Evolutionary conservation across 2,113 vertebrate genomes (phyloP).

Genomic region (Rhegmatorhina hoffmannsi): DNA sequence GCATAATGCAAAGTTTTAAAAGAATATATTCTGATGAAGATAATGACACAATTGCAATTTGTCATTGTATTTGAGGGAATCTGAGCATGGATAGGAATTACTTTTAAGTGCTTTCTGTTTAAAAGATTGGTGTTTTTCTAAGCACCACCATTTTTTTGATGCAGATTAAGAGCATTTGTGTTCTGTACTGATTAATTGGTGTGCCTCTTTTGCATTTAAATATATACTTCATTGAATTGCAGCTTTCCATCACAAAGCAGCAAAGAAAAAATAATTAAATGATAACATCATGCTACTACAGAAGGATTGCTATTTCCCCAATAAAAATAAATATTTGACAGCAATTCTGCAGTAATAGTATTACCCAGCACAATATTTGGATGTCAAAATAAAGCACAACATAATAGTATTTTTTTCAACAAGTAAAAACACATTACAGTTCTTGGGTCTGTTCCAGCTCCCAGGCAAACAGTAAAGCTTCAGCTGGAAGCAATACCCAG

Average conservation of each 20-base stretch:
- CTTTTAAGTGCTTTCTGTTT: neutral
- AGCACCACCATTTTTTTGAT: neutral
- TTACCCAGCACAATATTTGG: conserved; percentile 42
- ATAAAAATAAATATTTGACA: conserved; percentile 60
- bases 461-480: conserved; percentile 18
- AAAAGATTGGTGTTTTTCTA: conserved; percentile 9
- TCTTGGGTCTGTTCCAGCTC: conserved; percentile 43
- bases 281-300: conserved; percentile 43
- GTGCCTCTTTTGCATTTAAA: conserved; percentile 70
- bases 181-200: conserved; percentile 56
- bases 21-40: neutral
- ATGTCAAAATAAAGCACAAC: conserved; percentile 28
- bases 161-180: conserved; percentile 48
- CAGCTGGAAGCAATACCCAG: neutral
- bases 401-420: conserved; percentile 21
- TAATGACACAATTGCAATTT: neutral
- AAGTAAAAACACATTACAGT: conserved; percentile 19
- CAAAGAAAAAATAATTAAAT: conserved; percentile 69
- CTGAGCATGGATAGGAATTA: neutral
- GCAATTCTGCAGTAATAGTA: conserved; percentile 31
- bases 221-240: conserved; percentile 65
- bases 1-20: neutral
- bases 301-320: conserved; percentile 14
- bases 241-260: conserved; percentile 46
- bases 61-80: conserved; percentile 13